phyloP scores from a whole-genome alignment of 2,888 invertebrate species.

The Cheilosia pagana region DNA sequence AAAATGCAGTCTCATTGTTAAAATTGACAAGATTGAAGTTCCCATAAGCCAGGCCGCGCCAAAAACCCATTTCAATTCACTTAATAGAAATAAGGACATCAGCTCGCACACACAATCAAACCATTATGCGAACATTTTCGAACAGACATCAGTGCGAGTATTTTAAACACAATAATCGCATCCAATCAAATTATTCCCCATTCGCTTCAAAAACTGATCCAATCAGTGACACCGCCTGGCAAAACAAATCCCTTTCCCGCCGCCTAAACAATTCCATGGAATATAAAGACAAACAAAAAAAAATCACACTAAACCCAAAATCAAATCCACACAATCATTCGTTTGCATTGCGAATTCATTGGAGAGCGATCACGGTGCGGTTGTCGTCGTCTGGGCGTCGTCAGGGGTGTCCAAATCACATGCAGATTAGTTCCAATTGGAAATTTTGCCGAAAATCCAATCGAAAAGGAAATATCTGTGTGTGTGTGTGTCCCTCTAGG shows the following conservation, averaged over 20 bases:
- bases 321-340: slow-evolving; percentile 65
- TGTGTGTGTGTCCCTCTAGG: slow-evolving; percentile 60
- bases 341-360: slow-evolving; percentile 69
- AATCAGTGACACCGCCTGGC: slow-evolving; percentile 12
- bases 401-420: slow-evolving; percentile 68
- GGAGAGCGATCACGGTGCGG: slow-evolving; percentile 61
- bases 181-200: slow-evolving; percentile 32
- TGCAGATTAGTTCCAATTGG: slow-evolving; percentile 75
- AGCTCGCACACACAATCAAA: not conserved
- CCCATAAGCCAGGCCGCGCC: too few relatives aligned
- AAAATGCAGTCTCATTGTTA: too few relatives aligned
- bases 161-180: slow-evolving; percentile 24
- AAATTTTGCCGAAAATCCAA: slow-evolving; percentile 71
- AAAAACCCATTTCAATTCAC: too few relatives aligned
- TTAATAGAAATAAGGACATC: not conserved
- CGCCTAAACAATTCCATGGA: slow-evolving; percentile 19
- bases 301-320: slow-evolving; percentile 16
- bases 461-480: slow-evolving; percentile 69
- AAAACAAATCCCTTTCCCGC: slow-evolving; percentile 28
- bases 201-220: not conserved
- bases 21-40: too few relatives aligned
- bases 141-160: slow-evolving; percentile 9
- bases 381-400: slow-evolving; percentile 4
- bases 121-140: slow-evolving; percentile 2
- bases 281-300: not conserved